Conservation (phyloP, 2,113 vertebrate species). For the Grallaria varia region DNA sequence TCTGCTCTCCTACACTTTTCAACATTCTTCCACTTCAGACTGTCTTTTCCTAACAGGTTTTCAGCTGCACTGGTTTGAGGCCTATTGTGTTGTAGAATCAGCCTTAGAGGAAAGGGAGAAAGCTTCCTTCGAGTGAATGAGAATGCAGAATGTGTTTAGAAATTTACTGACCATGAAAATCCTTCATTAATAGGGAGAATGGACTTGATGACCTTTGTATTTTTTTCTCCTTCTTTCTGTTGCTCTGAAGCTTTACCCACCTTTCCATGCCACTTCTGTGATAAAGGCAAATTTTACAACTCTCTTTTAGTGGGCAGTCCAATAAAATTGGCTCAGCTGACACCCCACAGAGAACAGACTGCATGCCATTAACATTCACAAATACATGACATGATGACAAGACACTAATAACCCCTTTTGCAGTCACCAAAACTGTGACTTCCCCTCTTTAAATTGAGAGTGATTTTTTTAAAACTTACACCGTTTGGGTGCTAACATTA, state of each 20-base stretch:
- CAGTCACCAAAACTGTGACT: background rate
- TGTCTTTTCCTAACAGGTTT: conserved; percentile 20
- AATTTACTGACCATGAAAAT: conserved; percentile 48
- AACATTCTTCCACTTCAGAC: background rate
- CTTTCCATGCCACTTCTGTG: background rate
- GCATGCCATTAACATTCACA: background rate
- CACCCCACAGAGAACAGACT: background rate
- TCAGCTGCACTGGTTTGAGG: background rate
- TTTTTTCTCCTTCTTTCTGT: background rate
- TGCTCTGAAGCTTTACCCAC: conserved; percentile 5
- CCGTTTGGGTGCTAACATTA: background rate
- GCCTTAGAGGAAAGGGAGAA: background rate
- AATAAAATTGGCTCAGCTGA: background rate
- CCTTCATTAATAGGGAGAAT: background rate
- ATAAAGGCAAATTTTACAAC: conserved; percentile 16
- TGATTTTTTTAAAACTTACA: background rate
- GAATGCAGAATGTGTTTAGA: background rate
- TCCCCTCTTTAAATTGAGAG: background rate
- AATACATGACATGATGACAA: background rate
- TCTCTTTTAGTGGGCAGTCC: background rate
- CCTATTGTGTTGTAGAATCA: background rate
- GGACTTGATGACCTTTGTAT: background rate
- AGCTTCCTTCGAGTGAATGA: background rate
- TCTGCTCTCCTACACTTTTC: conserved; percentile 1
- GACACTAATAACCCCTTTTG: background rate